Evolutionary conservation across 2,113 vertebrate genomes (phyloP), one percentile per base, ranked within the genome.

Genomic region (Semnornis frantzii): DNA sequence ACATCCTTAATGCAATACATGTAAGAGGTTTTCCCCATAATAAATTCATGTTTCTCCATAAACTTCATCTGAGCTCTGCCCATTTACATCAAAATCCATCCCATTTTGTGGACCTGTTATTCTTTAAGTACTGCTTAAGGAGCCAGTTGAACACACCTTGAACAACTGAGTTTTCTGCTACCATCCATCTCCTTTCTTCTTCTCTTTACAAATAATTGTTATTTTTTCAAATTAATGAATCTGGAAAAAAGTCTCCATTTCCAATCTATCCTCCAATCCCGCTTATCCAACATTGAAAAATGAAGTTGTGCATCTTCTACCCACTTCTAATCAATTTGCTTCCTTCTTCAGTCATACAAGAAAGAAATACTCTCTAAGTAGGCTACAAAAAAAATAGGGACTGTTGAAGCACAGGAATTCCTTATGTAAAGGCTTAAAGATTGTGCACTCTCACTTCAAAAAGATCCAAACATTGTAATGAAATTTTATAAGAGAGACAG

Each of bases 41-140:
- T 88, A 90, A 94, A 85, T 83, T 72, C 64, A 10, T 74, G 37
- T 71, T 94, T 81, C 65, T 90, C 54, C 58, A 84, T 84, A 77
- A 83, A 74, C 62, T 81, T 70, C 60, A 71, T 42, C 37, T 77
- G 65, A 91, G n/a, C 48, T 80, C 42, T 23, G 46, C 52, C 27
- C 64, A 59, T 72, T 89, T 89, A 46, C 69, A 87, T 55, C 19
- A 89, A 89, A 92, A 82, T 46, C 24, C 48, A 71, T 50, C 15
- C 60, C 37, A 42, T 83, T 87, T 89, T 37, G 46, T 65, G 25
- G 58, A 12, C 17, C 42, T 90, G 1, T 72, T 60, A 64, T 84
- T 84, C 57, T 42, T 70, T 74, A 77, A 77, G 31, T 66, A 90
- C 91, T 59, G 27, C 33, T 60, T 85, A 85, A 76, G 34, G 44